phyloP scores from a whole-genome alignment of 2,797 vertebrate genomes.

The Emydoidea blandingii region DNA sequence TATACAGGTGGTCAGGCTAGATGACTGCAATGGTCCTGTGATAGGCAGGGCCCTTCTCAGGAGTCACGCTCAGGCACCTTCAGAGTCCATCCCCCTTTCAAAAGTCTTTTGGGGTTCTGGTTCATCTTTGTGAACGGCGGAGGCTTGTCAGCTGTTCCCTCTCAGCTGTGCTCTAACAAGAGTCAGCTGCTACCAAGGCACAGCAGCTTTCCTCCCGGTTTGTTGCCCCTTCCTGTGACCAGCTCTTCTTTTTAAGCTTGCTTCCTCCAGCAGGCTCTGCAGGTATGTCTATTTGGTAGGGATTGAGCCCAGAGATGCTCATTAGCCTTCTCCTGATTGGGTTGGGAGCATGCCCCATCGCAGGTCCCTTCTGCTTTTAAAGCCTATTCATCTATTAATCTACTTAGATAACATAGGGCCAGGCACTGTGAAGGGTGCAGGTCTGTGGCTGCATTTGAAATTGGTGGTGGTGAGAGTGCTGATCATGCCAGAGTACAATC shows the following conservation, averaged over 20 bases:
- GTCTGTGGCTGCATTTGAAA: not conserved
- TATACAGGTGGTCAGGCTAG: not conserved
- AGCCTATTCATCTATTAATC: not conserved
- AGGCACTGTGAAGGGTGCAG: not conserved
- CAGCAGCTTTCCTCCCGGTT: not conserved
- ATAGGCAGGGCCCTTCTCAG: not conserved
- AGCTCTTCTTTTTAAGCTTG: not conserved
- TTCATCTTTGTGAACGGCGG: not conserved
- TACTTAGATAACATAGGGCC: not conserved
- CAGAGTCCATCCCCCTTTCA: not conserved
- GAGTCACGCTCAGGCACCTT: not conserved
- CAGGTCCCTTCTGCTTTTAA: not conserved
- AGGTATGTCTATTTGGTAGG: not conserved
- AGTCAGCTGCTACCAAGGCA: not conserved
- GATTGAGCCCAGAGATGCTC: not conserved
- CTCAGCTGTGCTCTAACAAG: not conserved
- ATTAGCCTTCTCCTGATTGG: not conserved
- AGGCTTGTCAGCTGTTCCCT: not conserved
- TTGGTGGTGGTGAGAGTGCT: not conserved
- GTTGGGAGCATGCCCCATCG: not conserved
- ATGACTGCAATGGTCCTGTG: no score
- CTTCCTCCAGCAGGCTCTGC: not conserved
- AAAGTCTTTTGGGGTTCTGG: not conserved
- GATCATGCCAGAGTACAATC: not conserved
- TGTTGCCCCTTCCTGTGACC: not conserved